Evolutionary conservation across 2,888 invertebrate species (phyloP).

Genomic region (Stenchaetothrips biformis): DNA sequence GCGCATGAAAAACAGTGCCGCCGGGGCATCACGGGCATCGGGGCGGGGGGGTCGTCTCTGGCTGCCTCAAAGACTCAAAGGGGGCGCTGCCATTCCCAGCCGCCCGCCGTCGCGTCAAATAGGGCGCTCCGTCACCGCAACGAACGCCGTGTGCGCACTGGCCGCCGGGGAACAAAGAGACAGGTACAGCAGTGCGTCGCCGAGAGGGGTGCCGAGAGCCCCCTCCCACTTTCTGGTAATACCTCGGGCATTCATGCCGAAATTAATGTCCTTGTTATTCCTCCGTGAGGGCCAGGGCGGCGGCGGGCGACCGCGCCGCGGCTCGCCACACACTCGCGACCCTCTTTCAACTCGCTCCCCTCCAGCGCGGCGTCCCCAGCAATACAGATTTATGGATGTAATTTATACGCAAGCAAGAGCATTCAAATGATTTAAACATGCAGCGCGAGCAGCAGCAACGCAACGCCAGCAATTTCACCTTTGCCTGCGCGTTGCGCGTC

Average conservation of each 20-base stretch:
- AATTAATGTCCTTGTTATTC: slow-evolving; percentile 25
- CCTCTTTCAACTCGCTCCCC: background rate
- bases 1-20: too few relatives aligned
- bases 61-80: too few relatives aligned
- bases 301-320: background rate
- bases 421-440: slow-evolving; percentile 25
- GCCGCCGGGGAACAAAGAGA: too few relatives aligned
- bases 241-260: slow-evolving; percentile 12
- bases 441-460: background rate
- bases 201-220: background rate
- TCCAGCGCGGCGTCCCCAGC: background rate
- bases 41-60: too few relatives aligned
- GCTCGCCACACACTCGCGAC: background rate
- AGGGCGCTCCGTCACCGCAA: too few relatives aligned
- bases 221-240: slow-evolving; percentile 16
- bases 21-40: too few relatives aligned
- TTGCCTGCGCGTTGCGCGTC: background rate
- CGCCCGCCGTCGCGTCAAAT: too few relatives aligned
- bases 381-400: slow-evolving; percentile 21
- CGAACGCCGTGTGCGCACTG: too few relatives aligned
- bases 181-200: too few relatives aligned
- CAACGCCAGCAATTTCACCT: slow-evolving; percentile 19
- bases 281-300: background rate
- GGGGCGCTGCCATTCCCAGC: too few relatives aligned
- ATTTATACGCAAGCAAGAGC: slow-evolving; percentile 21